phyloP scores from a whole-genome alignment of 2,113 vertebrate genomes.

The Rhinogobius similis region DNA sequence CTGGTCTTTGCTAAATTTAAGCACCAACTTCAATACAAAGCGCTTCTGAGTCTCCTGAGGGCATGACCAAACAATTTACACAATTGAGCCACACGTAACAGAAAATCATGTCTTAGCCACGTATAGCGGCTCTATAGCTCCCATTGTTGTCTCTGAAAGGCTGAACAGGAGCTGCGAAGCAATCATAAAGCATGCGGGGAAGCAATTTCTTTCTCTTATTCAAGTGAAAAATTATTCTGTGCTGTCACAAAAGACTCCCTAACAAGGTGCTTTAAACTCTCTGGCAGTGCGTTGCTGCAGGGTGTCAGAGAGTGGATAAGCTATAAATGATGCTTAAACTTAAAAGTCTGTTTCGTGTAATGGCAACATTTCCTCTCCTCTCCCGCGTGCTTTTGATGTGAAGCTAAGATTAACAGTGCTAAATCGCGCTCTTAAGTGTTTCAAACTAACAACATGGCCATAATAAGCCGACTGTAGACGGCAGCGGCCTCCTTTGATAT shows the following conservation, averaged over 20 bases:
- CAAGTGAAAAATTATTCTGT: slow-evolving; percentile 76
- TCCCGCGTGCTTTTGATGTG: slow-evolving; percentile 66
- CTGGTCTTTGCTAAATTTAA: slow-evolving; percentile 39
- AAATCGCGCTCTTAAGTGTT: slow-evolving; percentile 55
- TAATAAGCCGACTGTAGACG: slow-evolving; percentile 55
- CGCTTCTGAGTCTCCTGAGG: slow-evolving; percentile 34
- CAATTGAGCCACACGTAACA: slow-evolving; percentile 55
- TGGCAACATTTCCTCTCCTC: slow-evolving; percentile 65
- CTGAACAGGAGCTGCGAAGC: slow-evolving; percentile 60
- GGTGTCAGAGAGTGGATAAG: slow-evolving; percentile 73
- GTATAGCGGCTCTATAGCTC: slow-evolving; percentile 60
- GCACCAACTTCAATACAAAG: slow-evolving; percentile 54
- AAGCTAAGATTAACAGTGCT: slow-evolving; percentile 65
- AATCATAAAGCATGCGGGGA: slow-evolving; percentile 73
- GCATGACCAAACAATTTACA: slow-evolving; percentile 62
- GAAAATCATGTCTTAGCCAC: slow-evolving; percentile 44
- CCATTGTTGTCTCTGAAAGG: slow-evolving; percentile 70
- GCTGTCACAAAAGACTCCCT: slow-evolving; percentile 76
- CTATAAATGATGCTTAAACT: slow-evolving; percentile 75
- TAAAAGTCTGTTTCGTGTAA: slow-evolving; percentile 75
- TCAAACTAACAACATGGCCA: slow-evolving; percentile 44
- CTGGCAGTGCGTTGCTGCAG: slow-evolving; percentile 64
- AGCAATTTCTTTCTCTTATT: slow-evolving; percentile 79
- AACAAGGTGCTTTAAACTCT: slow-evolving; percentile 77
- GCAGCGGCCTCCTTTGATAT: slow-evolving; percentile 15